Percentiles rank a stretch among this genome's conserved stretches.
phyloP scores from a whole-genome alignment of 2,888 invertebrate species.

The Ochropleura leucogaster region DNA sequence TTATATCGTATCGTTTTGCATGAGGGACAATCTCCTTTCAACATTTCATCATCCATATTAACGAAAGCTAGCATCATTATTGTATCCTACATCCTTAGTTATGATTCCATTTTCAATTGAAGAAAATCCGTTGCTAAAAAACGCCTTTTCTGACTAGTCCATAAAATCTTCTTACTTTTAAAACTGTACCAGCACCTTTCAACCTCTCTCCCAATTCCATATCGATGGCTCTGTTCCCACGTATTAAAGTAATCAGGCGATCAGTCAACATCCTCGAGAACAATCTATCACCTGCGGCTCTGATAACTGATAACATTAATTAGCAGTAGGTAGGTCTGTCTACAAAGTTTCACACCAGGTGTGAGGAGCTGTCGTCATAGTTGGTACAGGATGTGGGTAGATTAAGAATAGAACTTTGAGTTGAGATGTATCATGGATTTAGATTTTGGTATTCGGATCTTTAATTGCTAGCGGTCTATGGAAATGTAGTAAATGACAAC shows the following conservation, averaged over 20 bases:
- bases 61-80: not conserved
- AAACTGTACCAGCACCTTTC: not conserved
- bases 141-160: not conserved
- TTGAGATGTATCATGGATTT: not conserved
- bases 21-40: not conserved
- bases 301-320: constrained; percentile 69
- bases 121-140: not conserved
- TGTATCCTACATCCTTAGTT: not conserved
- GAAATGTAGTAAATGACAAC: not conserved
- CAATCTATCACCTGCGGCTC: constrained; percentile 65
- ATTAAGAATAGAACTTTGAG: constrained; percentile 24
- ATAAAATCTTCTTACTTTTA: too few relatives aligned
- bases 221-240: constrained; percentile 61
- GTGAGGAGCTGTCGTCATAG: constrained; percentile 39
- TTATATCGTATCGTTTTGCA: not conserved
- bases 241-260: constrained; percentile 64
- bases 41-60: not conserved
- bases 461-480: not conserved
- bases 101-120: not conserved
- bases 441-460: not conserved
- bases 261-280: constrained; percentile 71
- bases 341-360: constrained; percentile 56
- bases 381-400: constrained; percentile 33
- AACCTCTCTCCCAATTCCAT: constrained; percentile 16
- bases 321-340: constrained; percentile 48